phyloP scores from a whole-genome alignment of 2,888 invertebrate genomes.

The Branchinecta sandiegonensis region DNA sequence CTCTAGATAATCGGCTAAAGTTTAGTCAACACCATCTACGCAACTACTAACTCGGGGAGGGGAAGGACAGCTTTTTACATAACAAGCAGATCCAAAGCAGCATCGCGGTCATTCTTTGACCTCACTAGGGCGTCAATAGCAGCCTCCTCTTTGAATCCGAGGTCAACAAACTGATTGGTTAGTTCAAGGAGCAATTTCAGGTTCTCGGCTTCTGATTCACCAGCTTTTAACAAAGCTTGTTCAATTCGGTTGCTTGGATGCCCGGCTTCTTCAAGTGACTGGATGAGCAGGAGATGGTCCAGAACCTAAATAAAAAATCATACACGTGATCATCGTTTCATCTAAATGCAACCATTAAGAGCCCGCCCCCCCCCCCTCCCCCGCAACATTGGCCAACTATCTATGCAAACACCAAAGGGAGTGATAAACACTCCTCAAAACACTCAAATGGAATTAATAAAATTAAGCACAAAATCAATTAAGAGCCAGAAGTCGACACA shows the following conservation, averaged over 20 bases:
- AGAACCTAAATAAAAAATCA: constrained; percentile 44
- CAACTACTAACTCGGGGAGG: too few relatives aligned
- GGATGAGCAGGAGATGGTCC: constrained; percentile 58
- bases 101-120: constrained; percentile 66
- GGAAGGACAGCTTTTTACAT: not conserved
- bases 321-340: too few relatives aligned
- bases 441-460: too few relatives aligned
- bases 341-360: too few relatives aligned
- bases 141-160: constrained; percentile 63
- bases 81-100: constrained; percentile 59
- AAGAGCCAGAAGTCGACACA: too few relatives aligned
- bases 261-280: constrained; percentile 38
- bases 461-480: too few relatives aligned
- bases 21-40: too few relatives aligned
- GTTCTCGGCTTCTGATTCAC: constrained; percentile 34
- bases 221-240: constrained; percentile 37
- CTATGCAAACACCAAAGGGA: too few relatives aligned
- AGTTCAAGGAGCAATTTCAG: constrained; percentile 32
- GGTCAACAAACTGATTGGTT: constrained; percentile 57
- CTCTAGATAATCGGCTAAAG: too few relatives aligned
- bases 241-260: constrained; percentile 38
- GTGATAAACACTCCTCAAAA: too few relatives aligned
- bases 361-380: too few relatives aligned
- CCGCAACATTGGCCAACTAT: too few relatives aligned
- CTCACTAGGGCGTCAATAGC: constrained; percentile 57